Percentiles rank a stretch among this genome's conserved stretches.
Evolutionary conservation across 2,797 vertebrate species (phyloP).

Genomic region (Peromyscus melanophrys): DNA sequence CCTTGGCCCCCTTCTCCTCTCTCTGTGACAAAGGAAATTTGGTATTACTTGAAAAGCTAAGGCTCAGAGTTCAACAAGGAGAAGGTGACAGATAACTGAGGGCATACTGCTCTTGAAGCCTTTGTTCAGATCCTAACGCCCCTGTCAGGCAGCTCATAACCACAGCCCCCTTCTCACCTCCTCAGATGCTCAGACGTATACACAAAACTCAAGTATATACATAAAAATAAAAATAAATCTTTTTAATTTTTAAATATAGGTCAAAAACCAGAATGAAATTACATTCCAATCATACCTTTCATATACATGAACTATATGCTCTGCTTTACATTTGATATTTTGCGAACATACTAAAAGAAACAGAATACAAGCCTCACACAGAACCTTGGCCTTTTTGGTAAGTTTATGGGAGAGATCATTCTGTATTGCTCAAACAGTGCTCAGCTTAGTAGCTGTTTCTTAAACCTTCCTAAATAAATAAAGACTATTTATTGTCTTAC

Average conservation of each 20-base stretch:
- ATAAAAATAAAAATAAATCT: neutral
- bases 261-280: conserved; percentile 51
- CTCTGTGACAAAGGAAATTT: conserved; percentile 90
- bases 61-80: conserved; percentile 23
- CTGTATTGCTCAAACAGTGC: neutral
- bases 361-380: neutral
- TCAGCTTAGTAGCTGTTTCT: neutral
- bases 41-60: conserved; percentile 91
- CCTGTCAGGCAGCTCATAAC: neutral
- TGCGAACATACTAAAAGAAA: conserved; percentile 46
- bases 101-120: neutral
- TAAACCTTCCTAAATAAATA: conserved; percentile 50
- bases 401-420: neutral
- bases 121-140: neutral
- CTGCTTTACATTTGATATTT: conserved; percentile 47
- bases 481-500: neutral
- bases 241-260: neutral
- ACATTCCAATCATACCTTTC: neutral
- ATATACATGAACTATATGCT: neutral
- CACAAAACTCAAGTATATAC: neutral
- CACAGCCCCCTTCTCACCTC: neutral
- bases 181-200: neutral
- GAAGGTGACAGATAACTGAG: neutral
- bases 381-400: conserved; percentile 1
- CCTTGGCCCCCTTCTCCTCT: conserved; percentile 91